Conservation (phyloP, 2,797 vertebrate species). For the Allochrocebus solatus region DNA sequence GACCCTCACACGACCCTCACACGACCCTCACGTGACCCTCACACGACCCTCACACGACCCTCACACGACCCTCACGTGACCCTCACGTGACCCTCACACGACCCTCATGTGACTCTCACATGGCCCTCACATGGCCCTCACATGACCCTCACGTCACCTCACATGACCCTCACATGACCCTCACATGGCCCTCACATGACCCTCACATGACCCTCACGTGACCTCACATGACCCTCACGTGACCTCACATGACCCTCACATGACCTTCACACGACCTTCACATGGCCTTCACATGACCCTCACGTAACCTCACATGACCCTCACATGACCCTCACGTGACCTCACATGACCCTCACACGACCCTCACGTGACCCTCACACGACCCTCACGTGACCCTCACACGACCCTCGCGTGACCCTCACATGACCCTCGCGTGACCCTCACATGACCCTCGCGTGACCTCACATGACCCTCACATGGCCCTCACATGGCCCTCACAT, state of each 20-base stretch:
- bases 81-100: rapidly evolving
- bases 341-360: too few relatives aligned
- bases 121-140: rapidly evolving
- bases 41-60: rapidly evolving
- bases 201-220: rapidly evolving
- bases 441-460: too few relatives aligned
- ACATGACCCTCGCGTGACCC: rapidly evolving
- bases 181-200: rapidly evolving
- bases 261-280: rapidly evolving
- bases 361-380: rapidly evolving
- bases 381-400: rapidly evolving
- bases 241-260: too few relatives aligned
- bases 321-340: rapidly evolving
- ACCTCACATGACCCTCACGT: rapidly evolving
- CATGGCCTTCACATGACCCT: rapidly evolving
- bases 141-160: rapidly evolving
- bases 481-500: too few relatives aligned
- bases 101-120: too few relatives aligned
- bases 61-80: rapidly evolving
- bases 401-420: too few relatives aligned
- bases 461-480: rapidly evolving
- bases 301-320: rapidly evolving
- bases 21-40: rapidly evolving
- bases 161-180: too few relatives aligned
- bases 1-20: rapidly evolving